phyloP scores from a whole-genome alignment of 2,888 invertebrate genomes.

The Camptogramma bilineatum region DNA sequence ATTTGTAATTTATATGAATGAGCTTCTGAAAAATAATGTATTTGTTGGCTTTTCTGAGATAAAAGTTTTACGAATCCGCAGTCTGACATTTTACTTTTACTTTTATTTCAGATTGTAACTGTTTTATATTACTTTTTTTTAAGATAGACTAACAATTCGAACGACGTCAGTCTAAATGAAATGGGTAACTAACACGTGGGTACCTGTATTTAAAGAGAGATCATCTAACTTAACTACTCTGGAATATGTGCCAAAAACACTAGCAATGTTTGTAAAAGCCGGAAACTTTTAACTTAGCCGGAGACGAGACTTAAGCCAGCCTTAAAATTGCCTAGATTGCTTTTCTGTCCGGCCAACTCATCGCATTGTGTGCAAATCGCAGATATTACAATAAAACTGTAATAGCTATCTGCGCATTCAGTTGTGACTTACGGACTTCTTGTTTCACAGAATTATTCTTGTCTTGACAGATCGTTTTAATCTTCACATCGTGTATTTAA shows the following conservation, averaged over 20 bases:
- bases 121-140: too few relatives aligned
- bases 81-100: too few relatives aligned
- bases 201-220: too few relatives aligned
- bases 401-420: constrained; percentile 34
- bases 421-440: constrained; percentile 20
- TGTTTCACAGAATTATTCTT: constrained; percentile 25
- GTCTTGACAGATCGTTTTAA: constrained; percentile 9
- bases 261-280: not conserved
- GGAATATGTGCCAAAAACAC: too few relatives aligned
- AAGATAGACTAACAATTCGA: too few relatives aligned
- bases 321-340: constrained; percentile 45
- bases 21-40: not conserved
- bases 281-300: constrained; percentile 18
- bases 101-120: too few relatives aligned
- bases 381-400: constrained; percentile 41
- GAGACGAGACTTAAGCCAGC: constrained; percentile 16
- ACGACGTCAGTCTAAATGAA: too few relatives aligned
- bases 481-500: not conserved
- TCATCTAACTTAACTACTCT: too few relatives aligned
- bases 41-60: not conserved
- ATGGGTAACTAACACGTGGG: too few relatives aligned
- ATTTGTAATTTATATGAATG: not conserved
- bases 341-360: constrained; percentile 43
- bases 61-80: too few relatives aligned
- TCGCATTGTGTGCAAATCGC: constrained; percentile 52